phyloP scores from a whole-genome alignment of 2,888 invertebrate genomes.

The Diplolepis rosae region DNA sequence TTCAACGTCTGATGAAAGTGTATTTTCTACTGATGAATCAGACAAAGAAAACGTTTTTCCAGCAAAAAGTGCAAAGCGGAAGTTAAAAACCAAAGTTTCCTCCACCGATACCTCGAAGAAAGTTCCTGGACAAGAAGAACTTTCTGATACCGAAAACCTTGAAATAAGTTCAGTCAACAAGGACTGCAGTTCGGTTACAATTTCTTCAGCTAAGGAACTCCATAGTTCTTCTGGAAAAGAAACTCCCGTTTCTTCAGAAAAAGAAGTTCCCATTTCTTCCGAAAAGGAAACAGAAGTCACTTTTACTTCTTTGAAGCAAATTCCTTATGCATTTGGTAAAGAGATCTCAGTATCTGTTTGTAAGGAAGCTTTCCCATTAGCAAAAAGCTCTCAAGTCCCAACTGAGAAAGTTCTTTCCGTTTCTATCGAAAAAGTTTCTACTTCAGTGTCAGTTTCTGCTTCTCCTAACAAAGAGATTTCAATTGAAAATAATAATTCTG shows the following conservation, averaged over 20 bases:
- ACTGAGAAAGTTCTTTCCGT: not conserved
- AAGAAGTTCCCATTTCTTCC: not conserved
- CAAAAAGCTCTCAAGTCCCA: not conserved
- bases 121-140: not conserved
- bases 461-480: not conserved
- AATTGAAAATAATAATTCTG: not conserved
- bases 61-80: conserved; percentile 28
- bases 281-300: not conserved
- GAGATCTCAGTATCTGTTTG: not conserved
- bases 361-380: not conserved
- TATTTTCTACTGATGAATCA: conserved; percentile 51
- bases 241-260: not conserved
- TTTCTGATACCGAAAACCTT: not conserved
- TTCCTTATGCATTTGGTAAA: too few relatives aligned
- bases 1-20: conserved; percentile 7
- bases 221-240: not conserved
- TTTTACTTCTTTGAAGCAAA: too few relatives aligned
- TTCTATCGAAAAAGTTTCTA: not conserved
- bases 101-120: not conserved
- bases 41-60: conserved; percentile 62
- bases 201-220: not conserved
- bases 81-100: not conserved
- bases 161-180: not conserved
- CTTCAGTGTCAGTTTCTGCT: not conserved
- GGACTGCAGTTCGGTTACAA: not conserved